These are phyloP conservation scores for Ophraella communa DNA, from an alignment of 2,888 invertebrate genomes.

Conservation along the genomic window DNA sequence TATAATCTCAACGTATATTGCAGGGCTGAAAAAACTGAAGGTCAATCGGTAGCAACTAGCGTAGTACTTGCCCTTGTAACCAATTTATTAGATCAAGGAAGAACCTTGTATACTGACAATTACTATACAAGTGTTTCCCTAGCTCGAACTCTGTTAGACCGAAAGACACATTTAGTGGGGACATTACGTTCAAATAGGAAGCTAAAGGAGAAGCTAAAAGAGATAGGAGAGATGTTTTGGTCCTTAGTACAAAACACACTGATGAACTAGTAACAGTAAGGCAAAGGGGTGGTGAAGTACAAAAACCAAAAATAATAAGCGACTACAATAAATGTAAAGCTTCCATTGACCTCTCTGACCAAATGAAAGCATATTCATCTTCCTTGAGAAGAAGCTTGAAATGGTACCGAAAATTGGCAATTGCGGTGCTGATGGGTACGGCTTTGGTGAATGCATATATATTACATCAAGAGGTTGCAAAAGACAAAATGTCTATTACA, in stretches of 20 bases:
- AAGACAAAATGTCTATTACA: conserved; percentile 23
- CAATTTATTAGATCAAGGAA: not conserved
- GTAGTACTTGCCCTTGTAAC: not conserved
- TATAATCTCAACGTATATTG: not conserved
- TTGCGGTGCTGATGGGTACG: conserved; percentile 41
- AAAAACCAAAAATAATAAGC: conserved; percentile 39
- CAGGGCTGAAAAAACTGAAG: not conserved
- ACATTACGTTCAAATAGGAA: not conserved
- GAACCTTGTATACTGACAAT: not conserved
- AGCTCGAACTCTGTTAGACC: not conserved
- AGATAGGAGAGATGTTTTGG: conserved; percentile 48
- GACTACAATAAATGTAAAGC: conserved; percentile 45
- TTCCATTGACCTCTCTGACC: conserved; percentile 46
- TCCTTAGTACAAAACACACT: conserved; percentile 30
- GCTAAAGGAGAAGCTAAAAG: too few relatives aligned
- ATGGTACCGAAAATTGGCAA: conserved; percentile 46
- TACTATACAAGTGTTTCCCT: not conserved
- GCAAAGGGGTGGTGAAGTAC: conserved; percentile 31
- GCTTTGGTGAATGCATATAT: conserved; percentile 39
- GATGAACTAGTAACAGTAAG: conserved; percentile 35
- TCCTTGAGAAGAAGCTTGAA: conserved; percentile 42
- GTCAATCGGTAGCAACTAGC: not conserved
- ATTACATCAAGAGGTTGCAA: conserved; percentile 34
- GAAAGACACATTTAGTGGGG: not conserved
- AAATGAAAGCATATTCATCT: conserved; percentile 41